Conservation (phyloP, 35 echinoderm and acorn worm species). For the Hemicentrotus pulcherrimus region DNA sequence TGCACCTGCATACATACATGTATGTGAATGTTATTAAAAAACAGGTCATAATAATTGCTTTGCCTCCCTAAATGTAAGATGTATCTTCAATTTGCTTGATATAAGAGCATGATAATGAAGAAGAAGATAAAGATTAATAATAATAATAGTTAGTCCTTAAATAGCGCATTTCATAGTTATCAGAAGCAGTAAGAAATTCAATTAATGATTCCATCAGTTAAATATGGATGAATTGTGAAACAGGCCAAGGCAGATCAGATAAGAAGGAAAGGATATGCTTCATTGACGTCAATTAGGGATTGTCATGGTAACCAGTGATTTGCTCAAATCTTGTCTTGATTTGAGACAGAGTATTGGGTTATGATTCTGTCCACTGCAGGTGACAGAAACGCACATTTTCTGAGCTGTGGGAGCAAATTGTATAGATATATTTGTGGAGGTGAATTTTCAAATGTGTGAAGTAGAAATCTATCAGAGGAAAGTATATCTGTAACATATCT, state of each 20-base stretch:
- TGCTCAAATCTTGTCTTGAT: background rate
- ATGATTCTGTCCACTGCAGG: background rate
- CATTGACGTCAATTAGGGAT: background rate
- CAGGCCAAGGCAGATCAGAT: background rate
- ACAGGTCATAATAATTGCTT: background rate
- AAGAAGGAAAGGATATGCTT: background rate
- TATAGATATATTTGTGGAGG: background rate
- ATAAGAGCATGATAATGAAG: background rate
- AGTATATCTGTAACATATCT: background rate
- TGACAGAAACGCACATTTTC: background rate
- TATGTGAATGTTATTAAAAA: background rate
- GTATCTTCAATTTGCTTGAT: background rate
- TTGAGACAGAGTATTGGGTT: background rate
- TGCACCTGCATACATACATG: no score
- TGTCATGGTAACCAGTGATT: background rate
- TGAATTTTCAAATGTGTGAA: background rate
- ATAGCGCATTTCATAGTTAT: no score
- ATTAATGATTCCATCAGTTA: background rate
- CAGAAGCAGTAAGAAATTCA: background rate
- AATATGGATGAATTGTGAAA: background rate
- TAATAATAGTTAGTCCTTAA: no score
- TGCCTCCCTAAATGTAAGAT: background rate
- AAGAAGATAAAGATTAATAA: background rate
- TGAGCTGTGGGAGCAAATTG: background rate
- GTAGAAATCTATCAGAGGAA: background rate